A percentile compares a stretch with the other conserved stretches of the same genome.
phyloP scores from a whole-genome alignment of 2,888 invertebrate genomes.

The Parthenolecanium corni region DNA sequence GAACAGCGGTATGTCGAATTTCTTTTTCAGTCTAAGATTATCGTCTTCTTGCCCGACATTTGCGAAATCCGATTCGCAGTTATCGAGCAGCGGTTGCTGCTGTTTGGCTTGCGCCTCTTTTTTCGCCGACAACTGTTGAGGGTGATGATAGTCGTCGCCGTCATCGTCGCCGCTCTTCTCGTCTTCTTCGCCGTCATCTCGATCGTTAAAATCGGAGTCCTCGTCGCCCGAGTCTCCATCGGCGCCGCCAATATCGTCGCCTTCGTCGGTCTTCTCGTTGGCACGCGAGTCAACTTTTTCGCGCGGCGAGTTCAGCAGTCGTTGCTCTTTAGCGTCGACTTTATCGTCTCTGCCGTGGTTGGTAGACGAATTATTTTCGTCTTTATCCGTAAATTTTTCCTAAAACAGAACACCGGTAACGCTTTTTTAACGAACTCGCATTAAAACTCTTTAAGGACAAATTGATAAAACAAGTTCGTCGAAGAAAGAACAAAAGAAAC shows the following conservation, averaged over 20 bases:
- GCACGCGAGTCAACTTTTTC: no score
- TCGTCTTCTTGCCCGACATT: no score
- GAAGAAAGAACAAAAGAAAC: no score
- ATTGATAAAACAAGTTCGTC: no score
- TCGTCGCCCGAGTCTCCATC: background rate
- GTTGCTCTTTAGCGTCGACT: no score
- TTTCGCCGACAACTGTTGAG: background rate
- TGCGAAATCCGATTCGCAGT: no score
- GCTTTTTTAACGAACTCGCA: no score
- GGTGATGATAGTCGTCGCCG: background rate
- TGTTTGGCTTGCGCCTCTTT: constrained; percentile 3
- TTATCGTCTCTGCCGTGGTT: no score
- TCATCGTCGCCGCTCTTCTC: background rate
- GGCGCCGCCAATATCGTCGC: background rate
- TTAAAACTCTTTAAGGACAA: no score
- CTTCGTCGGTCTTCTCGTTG: background rate
- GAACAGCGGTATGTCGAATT: no score
- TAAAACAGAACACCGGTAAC: constrained; percentile 13
- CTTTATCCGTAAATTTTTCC: constrained; percentile 31
- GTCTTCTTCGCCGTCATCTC: background rate
- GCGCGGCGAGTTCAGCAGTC: no score
- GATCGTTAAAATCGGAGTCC: background rate
- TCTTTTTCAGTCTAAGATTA: no score
- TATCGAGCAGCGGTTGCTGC: background rate
- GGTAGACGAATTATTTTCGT: constrained; percentile 30